Evolutionary conservation across 1,140 invertebrate genomes (phyloP).

Genomic region (Drosophila nebulosa): DNA sequence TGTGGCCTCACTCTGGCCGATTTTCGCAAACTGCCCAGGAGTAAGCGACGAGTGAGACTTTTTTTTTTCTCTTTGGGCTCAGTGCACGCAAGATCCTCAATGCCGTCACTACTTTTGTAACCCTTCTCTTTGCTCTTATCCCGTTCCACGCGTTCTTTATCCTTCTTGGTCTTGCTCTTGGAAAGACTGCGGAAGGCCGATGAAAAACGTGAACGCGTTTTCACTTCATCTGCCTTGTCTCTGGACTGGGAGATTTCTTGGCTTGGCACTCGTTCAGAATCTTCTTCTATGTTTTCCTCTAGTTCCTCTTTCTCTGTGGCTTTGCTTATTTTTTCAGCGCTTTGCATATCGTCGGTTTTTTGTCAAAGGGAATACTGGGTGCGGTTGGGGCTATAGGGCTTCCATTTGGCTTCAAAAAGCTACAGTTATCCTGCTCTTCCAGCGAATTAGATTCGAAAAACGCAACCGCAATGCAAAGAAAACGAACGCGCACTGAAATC

Average conservation of each 20-base stretch:
- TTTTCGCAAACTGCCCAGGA: constrained; percentile 53
- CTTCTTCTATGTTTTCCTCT: background rate
- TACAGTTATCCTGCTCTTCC: background rate
- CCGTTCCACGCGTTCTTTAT: constrained; percentile 1
- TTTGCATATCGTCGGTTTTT: constrained; percentile 62
- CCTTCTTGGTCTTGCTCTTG: constrained; percentile 53
- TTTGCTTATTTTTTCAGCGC: constrained; percentile 43
- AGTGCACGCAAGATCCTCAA: constrained; percentile 39
- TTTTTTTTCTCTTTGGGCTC: constrained; percentile 74
- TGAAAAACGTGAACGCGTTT: constrained; percentile 71
- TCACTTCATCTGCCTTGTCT: constrained; percentile 28
- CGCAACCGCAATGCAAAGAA: constrained; percentile 48
- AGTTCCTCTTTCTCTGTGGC: constrained; percentile 32
- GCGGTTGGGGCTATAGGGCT: background rate
- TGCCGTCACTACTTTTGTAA: constrained; percentile 8
- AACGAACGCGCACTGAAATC: constrained; percentile 63
- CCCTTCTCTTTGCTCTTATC: constrained; percentile 25
- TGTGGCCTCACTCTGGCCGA: constrained; percentile 64
- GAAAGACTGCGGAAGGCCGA: constrained; percentile 73
- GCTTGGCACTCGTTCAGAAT: constrained; percentile 4
- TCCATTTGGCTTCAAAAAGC: constrained; percentile 17
- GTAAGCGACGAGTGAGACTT: constrained; percentile 58
- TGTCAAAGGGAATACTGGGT: constrained; percentile 9
- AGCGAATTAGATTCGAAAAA: background rate
- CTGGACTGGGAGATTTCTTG: background rate